These are phyloP conservation scores for Parazoanthus swiftii DNA, from an alignment of 92 coral and sea anemone genomes.

Conservation along the genomic window DNA sequence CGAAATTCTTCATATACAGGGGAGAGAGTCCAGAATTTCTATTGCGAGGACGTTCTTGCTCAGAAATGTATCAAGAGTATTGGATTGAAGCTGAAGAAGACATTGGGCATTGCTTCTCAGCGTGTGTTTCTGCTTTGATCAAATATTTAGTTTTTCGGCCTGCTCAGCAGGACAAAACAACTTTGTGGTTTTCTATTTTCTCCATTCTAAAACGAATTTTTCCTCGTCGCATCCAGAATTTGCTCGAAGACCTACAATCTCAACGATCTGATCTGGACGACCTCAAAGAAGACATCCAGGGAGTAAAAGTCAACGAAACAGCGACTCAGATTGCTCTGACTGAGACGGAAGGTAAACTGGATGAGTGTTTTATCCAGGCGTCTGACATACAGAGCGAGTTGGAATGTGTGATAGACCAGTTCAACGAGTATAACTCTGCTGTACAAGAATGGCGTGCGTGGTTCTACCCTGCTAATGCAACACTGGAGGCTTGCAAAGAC, in stretches of 20 bases:
- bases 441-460: conserved; percentile 96
- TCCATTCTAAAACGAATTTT: neutral
- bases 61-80: no score
- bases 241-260: conserved; percentile 61
- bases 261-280: conserved; percentile 67
- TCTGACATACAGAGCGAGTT: conserved; percentile 77
- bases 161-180: neutral
- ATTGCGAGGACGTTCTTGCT: no score
- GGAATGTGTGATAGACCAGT: conserved; percentile 84
- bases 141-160: neutral
- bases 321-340: conserved; percentile 51
- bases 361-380: conserved; percentile 58
- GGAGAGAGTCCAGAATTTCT: no score
- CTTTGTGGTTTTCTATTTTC: neutral
- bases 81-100: neutral
- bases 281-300: conserved; percentile 68
- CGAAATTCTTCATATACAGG: no score
- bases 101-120: neutral
- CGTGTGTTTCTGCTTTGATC: neutral
- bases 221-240: conserved; percentile 41
- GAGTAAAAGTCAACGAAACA: conserved; percentile 47
- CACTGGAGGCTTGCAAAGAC: conserved; percentile 74
- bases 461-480: conserved; percentile 90
- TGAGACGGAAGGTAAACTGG: conserved; percentile 62
- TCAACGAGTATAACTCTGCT: conserved; percentile 70